Evolutionary conservation across 1,140 invertebrate genomes (phyloP), one percentile per base, ranked within the genome.

Genomic region (Brachionus rotundiformis): DNA sequence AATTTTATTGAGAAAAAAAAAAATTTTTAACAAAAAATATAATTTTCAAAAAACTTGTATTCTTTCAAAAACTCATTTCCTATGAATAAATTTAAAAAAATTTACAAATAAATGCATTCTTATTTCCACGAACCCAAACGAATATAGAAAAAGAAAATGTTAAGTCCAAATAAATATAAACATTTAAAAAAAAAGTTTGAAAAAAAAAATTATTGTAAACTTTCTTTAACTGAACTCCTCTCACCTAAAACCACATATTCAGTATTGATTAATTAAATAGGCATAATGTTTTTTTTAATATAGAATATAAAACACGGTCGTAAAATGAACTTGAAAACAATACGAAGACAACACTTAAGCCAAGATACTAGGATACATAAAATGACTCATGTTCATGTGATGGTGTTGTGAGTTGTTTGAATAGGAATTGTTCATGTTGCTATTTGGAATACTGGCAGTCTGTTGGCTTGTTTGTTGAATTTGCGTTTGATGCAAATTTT

Each of bases 291-390:
- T 49, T 49, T 49, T 49, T n/a, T 49, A 11, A 19, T 6, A 19
- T 49, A 49, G 3, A 49, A 23, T 19, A 19, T 2, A 54, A 54
- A 54, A 54, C 47, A 54, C 47, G 47, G 47, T 54, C 47, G 47
- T 19, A 54, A 19, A 54, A 16, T 23, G 16, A 41, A 41, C 39
- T 2, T 41, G 39, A 54, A 54, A 54, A 54, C 19, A 54, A 49
- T 11, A 39, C 13, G 36, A 2, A 39, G 13, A 39, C 36, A 54
- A 54, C 16, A 19, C 47, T 31, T 33, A 79, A 63, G 76, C 76
- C 16, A 79, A 33, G 8, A 79, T 79, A 41, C 76, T 79, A 36
- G 76, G 76, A 41, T 79, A 79, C 76, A 79, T 79, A 63, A 79
- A 79, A 27, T 79, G 76, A 59, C 27, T 63, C 76, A 79, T 79